phyloP scores from a whole-genome alignment of 1,140 invertebrate species.

The Drosophila malerkotliana region DNA sequence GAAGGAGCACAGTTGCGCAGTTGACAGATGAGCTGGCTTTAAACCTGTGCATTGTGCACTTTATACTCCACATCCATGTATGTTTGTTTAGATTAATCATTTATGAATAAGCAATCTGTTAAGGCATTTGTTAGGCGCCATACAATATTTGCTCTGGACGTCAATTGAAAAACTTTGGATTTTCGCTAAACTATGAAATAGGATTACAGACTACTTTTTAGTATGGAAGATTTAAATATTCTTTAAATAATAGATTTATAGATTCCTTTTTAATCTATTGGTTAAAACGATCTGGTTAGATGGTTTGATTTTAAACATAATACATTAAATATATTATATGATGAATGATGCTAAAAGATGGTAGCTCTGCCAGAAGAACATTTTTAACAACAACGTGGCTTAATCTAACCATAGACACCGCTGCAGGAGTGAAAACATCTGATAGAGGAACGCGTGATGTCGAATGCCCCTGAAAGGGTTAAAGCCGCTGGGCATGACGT shows the following conservation, averaged over 20 bases:
- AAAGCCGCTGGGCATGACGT: constrained; percentile 13
- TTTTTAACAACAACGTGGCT: neutral
- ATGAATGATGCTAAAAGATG: no score
- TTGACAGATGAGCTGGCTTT: constrained; percentile 18
- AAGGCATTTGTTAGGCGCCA: neutral
- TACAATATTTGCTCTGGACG: constrained; percentile 24
- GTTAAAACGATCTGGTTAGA: no score
- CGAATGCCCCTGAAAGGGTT: constrained; percentile 29
- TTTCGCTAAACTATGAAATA: neutral
- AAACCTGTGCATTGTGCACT: neutral
- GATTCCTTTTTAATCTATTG: no score
- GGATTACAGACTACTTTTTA: neutral
- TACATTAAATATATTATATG: no score
- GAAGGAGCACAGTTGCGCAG: constrained; percentile 14
- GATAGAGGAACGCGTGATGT: constrained; percentile 29
- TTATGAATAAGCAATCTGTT: constrained; percentile 1
- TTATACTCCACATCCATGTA: neutral
- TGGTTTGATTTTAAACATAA: no score
- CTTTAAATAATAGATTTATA: neutral
- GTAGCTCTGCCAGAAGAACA: no score
- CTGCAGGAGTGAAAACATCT: constrained; percentile 1
- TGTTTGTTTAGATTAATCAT: constrained; percentile 10
- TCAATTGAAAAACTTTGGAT: constrained; percentile 15
- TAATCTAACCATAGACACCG: neutral
- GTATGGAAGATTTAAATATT: constrained; percentile 9